Percentiles rank a stretch among this genome's conserved stretches.
These are phyloP conservation scores for Pegoplata infirma DNA, from an alignment of 2,888 invertebrate species.

Conservation along the genomic window DNA sequence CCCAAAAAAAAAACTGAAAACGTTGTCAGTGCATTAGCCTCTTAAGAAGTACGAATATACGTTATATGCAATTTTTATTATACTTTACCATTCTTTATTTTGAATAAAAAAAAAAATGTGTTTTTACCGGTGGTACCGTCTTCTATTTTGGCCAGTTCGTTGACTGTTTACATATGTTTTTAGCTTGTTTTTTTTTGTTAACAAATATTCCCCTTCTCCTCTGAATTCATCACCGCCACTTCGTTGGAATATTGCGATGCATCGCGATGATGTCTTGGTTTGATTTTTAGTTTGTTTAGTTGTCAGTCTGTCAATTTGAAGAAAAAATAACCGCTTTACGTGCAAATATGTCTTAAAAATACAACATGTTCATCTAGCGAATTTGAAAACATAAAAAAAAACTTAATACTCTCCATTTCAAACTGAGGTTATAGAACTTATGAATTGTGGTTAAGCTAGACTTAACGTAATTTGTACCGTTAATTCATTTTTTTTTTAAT, in stretches of 20 bases:
- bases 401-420: constrained; percentile 58
- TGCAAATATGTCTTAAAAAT: constrained; percentile 48
- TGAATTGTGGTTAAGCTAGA: constrained; percentile 33
- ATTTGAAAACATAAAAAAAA: constrained; percentile 5
- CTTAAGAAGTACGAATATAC: constrained; percentile 42
- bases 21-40: constrained; percentile 58
- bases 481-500: too few species aligned
- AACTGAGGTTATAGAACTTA: constrained; percentile 54
- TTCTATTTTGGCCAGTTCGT: constrained; percentile 59
- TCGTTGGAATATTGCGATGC: too few species aligned
- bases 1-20: constrained; percentile 21
- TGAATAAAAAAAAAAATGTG: too few species aligned
- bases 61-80: constrained; percentile 25
- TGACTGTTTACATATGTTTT: constrained; percentile 55
- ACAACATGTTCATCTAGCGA: constrained; percentile 48
- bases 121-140: constrained; percentile 27
- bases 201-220: constrained; percentile 11
- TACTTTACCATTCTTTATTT: constrained; percentile 29
- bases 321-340: constrained; percentile 54
- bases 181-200: constrained; percentile 9
- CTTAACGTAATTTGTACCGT: neutral
- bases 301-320: constrained; percentile 48
- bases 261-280: constrained; percentile 29
- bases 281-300: constrained; percentile 48
- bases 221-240: neutral